A percentile compares a stretch with the other conserved stretches of the same genome.
Evolutionary conservation across 2,113 vertebrate genomes (phyloP).

Genomic region (Malurus cyaneus): DNA sequence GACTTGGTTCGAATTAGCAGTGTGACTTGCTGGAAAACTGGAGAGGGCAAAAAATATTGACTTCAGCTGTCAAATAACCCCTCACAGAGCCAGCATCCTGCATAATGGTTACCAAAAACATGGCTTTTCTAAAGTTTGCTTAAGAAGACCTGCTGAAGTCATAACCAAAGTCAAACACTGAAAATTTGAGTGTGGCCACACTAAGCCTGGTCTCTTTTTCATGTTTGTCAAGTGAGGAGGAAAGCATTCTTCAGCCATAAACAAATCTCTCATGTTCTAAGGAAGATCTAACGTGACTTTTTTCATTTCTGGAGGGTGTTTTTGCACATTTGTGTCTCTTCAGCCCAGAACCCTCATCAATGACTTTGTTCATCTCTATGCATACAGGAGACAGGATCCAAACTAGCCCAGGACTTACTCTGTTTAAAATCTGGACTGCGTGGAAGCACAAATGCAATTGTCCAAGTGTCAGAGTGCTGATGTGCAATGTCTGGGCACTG

Average conservation of each 20-base stretch:
- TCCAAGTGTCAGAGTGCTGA: background rate
- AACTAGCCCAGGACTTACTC: background rate
- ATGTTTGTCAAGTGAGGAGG: background rate
- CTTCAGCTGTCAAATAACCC: background rate
- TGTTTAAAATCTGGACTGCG: background rate
- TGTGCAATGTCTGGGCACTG: background rate
- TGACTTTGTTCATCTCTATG: background rate
- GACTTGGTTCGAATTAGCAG: background rate
- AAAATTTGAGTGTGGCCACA: background rate
- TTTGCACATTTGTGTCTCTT: background rate
- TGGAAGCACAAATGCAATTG: background rate
- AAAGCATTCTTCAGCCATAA: background rate
- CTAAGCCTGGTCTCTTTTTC: background rate
- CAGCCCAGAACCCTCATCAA: background rate
- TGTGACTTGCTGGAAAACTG: background rate
- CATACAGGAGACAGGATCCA: background rate
- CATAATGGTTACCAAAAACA: background rate
- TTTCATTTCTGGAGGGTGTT: background rate
- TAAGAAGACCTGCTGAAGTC: background rate
- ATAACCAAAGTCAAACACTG: background rate
- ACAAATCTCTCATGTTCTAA: background rate
- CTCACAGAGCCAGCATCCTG: background rate
- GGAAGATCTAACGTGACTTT: background rate
- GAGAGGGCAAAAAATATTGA: background rate
- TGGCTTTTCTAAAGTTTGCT: background rate